Evolutionary conservation across 1,140 invertebrate species (phyloP), one percentile per base, ranked within the genome.

Genomic region (Bradynema listronoti): DNA sequence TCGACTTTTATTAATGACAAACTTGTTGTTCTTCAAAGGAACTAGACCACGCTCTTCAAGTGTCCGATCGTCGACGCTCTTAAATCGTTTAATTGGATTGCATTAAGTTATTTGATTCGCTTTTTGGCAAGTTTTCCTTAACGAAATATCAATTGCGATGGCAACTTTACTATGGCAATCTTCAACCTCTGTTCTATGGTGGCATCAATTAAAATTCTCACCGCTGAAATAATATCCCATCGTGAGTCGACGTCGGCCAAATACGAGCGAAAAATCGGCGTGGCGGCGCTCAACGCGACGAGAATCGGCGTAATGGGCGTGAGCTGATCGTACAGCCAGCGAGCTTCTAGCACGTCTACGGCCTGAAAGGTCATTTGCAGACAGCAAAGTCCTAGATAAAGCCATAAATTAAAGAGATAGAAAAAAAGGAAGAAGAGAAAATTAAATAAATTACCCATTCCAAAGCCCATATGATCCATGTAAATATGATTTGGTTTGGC

Each of bases 381-480:
- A 79, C 94, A 98, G 74, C 89, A 95, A 77, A 63, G 61, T n/a
- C 61, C 56, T 58, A 19, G 41, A 58, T 16, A 2, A 39, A 11
- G 11, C 11, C 19, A 39, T 39, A 39, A 39, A 19, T 11, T 39
- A 11, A 19, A 11, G 36, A 11, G 11, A 39, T 11, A 39, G 19
- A 39, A 11, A 39, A 39, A 43, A 6, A 30, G 16, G 9, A 50
- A 24, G 14, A 2, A 50, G 27, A 50, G 19, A n/a, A 11, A 3
- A 57, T 29, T 59, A 14, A 14, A 56, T 33, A 11, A 56, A 14
- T 89, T 93, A 32, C 94, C 94, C 95, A 98, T 98, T 39, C 95
- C 95, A 80, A 98, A 98, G 32, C 91, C 93, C 92, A 98, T 98
- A 0, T 91, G 89, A 80, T 99, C 94, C 86, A 98, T 87, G 71